phyloP scores from a whole-genome alignment of 1,140 invertebrate genomes.

The Campoletis sonorensis region DNA sequence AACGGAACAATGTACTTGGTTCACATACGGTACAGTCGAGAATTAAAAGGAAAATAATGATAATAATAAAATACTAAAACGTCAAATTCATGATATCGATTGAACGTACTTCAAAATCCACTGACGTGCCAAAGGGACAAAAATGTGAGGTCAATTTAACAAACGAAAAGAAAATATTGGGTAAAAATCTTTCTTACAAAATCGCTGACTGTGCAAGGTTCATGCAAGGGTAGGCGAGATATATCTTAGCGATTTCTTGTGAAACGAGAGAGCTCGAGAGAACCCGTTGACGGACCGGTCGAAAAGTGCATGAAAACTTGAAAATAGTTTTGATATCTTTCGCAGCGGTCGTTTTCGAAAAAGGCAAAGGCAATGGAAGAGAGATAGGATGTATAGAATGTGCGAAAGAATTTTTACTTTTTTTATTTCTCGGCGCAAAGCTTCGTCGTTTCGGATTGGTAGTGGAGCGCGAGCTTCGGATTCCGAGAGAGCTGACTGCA shows the following conservation, averaged over 20 bases:
- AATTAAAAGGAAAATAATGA: background rate
- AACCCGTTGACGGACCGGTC: conserved; percentile 56
- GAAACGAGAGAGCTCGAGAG: conserved; percentile 31
- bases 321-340: conserved; percentile 62
- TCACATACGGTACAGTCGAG: background rate
- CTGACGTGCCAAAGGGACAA: background rate
- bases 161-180: background rate
- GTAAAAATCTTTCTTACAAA: conserved; percentile 23
- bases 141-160: conserved; percentile 26
- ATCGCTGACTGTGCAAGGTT: background rate
- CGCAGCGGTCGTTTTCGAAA: conserved; percentile 44
- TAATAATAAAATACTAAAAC: background rate
- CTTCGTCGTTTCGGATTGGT: conserved; percentile 39
- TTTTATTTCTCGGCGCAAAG: conserved; percentile 38
- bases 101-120: background rate
- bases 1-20: background rate
- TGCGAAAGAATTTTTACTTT: background rate
- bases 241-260: background rate
- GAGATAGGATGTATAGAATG: conserved; percentile 25
- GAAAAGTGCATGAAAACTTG: conserved; percentile 66
- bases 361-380: conserved; percentile 22
- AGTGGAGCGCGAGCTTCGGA: conserved; percentile 57
- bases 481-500: conserved; percentile 63
- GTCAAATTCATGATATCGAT: too few relatives aligned
- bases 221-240: conserved; percentile 8